phyloP scores from a whole-genome alignment of 2,888 invertebrate species.

The Seira musarum region DNA sequence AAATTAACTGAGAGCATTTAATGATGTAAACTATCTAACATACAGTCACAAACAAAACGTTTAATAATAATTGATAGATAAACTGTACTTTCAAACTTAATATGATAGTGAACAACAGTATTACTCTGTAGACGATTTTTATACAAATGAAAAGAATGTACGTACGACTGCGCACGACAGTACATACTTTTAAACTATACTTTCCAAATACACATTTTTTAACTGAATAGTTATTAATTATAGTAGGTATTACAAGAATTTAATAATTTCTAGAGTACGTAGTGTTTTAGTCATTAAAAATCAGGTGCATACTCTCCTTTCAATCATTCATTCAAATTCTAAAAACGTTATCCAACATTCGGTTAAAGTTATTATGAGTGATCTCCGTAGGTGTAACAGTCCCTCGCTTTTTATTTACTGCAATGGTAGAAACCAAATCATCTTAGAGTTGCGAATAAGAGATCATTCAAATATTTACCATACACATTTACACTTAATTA shows the following conservation, averaged over 20 bases:
- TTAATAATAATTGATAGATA: conserved; percentile 25
- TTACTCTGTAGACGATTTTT: conserved; percentile 42
- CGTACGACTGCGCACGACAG: conserved; percentile 38
- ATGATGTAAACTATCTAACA: conserved; percentile 42
- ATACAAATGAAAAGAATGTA: conserved; percentile 52
- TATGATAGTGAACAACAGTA: conserved; percentile 50
- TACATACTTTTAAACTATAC: conserved; percentile 41
- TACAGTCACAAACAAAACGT: conserved; percentile 50
- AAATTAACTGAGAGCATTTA: conserved; percentile 45
- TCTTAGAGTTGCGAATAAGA: too few species aligned
- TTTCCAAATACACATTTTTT: conserved; percentile 25
- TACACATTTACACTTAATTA: too few species aligned
- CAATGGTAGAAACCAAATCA: background rate
- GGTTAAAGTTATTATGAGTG: conserved; percentile 50
- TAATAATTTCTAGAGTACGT: conserved; percentile 48
- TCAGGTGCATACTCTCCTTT: conserved; percentile 49
- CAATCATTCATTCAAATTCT: conserved; percentile 44
- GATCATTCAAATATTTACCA: too few species aligned
- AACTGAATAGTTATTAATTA: conserved; percentile 18
- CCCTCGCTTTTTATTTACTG: background rate
- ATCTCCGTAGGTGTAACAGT: conserved; percentile 17
- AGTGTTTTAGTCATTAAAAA: conserved; percentile 56
- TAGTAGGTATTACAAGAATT: conserved; percentile 53
- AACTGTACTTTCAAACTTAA: conserved; percentile 44
- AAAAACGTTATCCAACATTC: conserved; percentile 48